Base-by-base conservation (phyloP, 2,113 vertebrate species). In the Cyprichromis sp. region DNA sequence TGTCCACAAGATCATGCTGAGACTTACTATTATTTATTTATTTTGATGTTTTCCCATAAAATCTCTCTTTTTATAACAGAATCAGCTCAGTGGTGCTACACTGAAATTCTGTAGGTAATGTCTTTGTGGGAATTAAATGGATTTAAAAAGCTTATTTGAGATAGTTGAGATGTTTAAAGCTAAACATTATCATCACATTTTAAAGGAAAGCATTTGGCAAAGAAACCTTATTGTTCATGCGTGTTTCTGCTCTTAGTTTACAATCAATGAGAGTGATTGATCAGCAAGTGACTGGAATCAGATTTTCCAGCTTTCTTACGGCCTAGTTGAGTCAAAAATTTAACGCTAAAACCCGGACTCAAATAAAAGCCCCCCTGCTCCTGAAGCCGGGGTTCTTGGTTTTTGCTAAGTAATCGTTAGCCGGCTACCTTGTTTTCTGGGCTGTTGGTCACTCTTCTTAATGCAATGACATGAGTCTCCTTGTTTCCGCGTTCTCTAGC, bases 391-490 rank as follows among this genome's bases (percentile, higher is more conserved):
- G n/a, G 59, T 29, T 10, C 50, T 54, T 29, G 7, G 6, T 40
- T 12, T 57, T 40, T 80, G 26, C 4, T 24, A 73, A n/a, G 13
- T 55, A 16, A 55, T 8, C 1, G 1, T 47, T 31, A 26, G 17
- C n/a, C 0, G 1, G 14, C 42, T 45, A 95, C 96, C 94, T 91
- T 91, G 24, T 90, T 94, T 9, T 89, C 83, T 2, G 93, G 82
- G 19, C 79, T 85, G 73, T 80, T 85, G 5, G 89, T 90, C 4
- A 71, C 83, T 42, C 89, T 90, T 6, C 92, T 91, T 83, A 97
- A 83, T 14, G 95, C 88, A 2, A 97, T 87, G 3, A 96, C 94
- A 9, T 97, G 97, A 13, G 96, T 97, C 89, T 97, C 97, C 84
- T 92, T 95, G 76, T 89, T 88, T 1, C 95, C 95, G 0, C 40